Percentiles rank a stretch among this genome's conserved stretches.
phyloP scores from a whole-genome alignment of 2,797 vertebrate genomes.

The Sparus aurata region DNA sequence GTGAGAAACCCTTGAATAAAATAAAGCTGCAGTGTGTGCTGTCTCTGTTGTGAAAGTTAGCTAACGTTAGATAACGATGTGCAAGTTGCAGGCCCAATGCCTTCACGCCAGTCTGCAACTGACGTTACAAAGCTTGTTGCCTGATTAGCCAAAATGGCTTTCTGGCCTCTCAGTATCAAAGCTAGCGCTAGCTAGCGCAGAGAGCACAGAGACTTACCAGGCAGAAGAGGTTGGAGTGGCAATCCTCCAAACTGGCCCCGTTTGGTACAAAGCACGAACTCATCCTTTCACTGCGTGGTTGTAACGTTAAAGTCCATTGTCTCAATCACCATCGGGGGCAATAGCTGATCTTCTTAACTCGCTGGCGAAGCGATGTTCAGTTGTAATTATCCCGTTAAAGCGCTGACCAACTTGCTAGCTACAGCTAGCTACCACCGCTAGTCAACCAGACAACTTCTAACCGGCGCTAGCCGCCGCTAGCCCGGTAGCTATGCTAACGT shows the following conservation, averaged over 20 bases:
- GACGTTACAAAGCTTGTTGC: constrained; percentile 84
- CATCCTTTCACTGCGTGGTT: constrained; percentile 94
- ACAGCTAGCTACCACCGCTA: constrained; percentile 58
- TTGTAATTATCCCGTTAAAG: constrained; percentile 64
- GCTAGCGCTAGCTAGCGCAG: constrained; percentile 78
- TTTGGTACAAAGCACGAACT: constrained; percentile 99
- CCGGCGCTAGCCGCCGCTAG: constrained; percentile 75
- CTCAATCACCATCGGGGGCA: constrained; percentile 90
- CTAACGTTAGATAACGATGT: constrained; percentile 57
- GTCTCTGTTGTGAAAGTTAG: constrained; percentile 66
- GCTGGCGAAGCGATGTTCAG: constrained; percentile 55
- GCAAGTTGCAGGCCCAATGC: constrained; percentile 79
- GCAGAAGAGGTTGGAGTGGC: constrained; percentile 99
- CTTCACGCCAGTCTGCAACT: constrained; percentile 79
- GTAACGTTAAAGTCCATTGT: constrained; percentile 91
- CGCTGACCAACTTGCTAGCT: constrained; percentile 70
- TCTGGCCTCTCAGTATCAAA: constrained; percentile 78
- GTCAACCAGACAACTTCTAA: constrained; percentile 76
- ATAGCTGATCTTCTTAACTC: constrained; percentile 56
- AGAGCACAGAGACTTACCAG: constrained; percentile 89
- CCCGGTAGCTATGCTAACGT: constrained; percentile 75
- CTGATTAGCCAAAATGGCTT: constrained; percentile 85
- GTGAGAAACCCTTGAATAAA: constrained; percentile 1
- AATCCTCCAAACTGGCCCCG: constrained; percentile 99
- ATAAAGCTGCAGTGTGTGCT: constrained; percentile 16